A percentile compares a stretch with the other conserved stretches of the same genome.
These are phyloP conservation scores for Agriopis leucophaearia DNA, from an alignment of 2,888 invertebrate genomes.

Conservation along the genomic window DNA sequence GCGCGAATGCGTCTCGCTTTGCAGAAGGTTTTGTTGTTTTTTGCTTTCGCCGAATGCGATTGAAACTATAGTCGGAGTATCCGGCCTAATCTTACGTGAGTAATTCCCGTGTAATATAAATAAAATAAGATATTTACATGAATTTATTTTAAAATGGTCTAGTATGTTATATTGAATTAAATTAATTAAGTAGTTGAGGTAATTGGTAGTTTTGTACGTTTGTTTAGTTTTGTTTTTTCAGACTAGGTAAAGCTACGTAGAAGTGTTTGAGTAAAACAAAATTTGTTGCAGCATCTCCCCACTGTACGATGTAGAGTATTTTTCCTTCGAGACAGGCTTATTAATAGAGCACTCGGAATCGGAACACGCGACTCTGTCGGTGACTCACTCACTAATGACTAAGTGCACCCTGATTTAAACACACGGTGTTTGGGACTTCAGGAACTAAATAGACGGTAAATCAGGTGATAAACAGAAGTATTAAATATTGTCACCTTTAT, in stretches of 20 bases:
- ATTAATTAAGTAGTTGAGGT: no score
- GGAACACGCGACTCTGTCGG: slow-evolving; percentile 13
- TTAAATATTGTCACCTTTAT: neutral
- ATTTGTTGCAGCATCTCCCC: slow-evolving; percentile 2
- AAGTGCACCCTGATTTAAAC: slow-evolving; percentile 25
- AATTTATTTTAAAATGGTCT: no score
- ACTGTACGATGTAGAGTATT: slow-evolving; percentile 16
- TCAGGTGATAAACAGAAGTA: neutral
- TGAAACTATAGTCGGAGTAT: no score
- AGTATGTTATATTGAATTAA: no score
- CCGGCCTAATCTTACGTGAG: no score
- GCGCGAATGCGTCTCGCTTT: no score
- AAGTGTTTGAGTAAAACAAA: neutral
- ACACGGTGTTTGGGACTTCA: neutral
- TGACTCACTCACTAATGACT: slow-evolving; percentile 33
- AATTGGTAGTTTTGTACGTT: neutral
- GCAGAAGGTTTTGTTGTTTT: no score
- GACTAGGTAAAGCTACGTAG: no score
- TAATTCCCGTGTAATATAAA: no score
- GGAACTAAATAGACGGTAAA: neutral
- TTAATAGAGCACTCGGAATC: slow-evolving; percentile 22
- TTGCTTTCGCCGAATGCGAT: no score
- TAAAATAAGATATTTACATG: no score
- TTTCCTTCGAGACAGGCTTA: slow-evolving; percentile 26
- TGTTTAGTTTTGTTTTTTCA: neutral